These are phyloP conservation scores for Enteromius argenteus DNA, from an alignment of 2,797 vertebrate genomes.

Conservation along the genomic window DNA sequence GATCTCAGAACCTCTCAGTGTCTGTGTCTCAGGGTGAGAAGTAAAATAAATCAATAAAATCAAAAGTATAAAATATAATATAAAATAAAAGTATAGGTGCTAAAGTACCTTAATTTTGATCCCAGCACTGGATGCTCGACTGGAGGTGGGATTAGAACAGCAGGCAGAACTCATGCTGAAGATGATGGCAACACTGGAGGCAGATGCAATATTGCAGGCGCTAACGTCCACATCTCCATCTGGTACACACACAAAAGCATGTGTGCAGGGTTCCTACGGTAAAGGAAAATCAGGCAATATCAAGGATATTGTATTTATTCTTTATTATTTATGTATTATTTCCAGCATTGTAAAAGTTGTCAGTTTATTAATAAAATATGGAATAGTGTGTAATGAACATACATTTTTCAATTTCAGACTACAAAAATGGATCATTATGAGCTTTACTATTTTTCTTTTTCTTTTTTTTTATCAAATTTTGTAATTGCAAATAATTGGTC, in stretches of 20 bases:
- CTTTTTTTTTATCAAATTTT: background rate
- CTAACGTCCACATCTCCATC: slow-evolving; percentile 92
- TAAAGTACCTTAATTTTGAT: background rate
- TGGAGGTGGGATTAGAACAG: slow-evolving; percentile 97
- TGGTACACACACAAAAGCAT: slow-evolving; percentile 73
- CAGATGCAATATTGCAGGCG: slow-evolving; percentile 96
- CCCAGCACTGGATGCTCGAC: slow-evolving; percentile 92
- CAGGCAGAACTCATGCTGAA: slow-evolving; percentile 99
- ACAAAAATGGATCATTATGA: background rate
- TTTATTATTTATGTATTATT: background rate
- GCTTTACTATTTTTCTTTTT: background rate
- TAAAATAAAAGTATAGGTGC: background rate
- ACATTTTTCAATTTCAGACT: background rate
- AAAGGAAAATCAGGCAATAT: background rate
- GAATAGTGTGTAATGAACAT: too few species aligned
- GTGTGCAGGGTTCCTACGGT: background rate
- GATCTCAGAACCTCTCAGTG: slow-evolving; percentile 93
- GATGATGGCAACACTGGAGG: slow-evolving; percentile 99
- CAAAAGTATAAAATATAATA: background rate
- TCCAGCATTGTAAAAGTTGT: background rate
- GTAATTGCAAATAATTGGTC: background rate
- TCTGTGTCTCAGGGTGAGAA: slow-evolving; percentile 94
- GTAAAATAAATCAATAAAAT: background rate
- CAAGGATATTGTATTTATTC: background rate
- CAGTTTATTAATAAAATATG: background rate